Evolutionary conservation across 2,113 vertebrate genomes (phyloP), one percentile per base, ranked within the genome.

Genomic region (Mormoops blainvillei): DNA sequence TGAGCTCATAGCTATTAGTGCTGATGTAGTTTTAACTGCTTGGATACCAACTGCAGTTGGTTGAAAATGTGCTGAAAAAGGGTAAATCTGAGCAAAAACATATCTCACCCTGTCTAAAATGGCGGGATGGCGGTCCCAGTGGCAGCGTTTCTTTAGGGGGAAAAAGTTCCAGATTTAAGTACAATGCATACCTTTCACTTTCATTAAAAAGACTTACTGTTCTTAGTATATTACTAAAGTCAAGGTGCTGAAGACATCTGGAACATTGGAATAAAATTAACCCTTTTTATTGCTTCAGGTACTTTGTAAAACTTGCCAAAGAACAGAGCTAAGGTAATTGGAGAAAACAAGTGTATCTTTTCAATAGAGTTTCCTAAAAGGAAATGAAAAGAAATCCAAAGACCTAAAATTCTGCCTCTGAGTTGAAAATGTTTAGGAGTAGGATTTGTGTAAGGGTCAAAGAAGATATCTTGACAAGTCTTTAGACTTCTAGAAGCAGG

Each of bases 11-110:
- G 98, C 97, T 98, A 97, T 98, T 98, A 98, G 97, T 98, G 98
- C 98, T 98, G 98, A 98, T 98, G 98, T 98, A 98, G 98, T 98
- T 98, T 99, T 99, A 99, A 98, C 98, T 98, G 89, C 98, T 98
- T 98, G 98, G 97, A 98, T 98, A 97, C 98, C 98, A 97, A 98
- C 74, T 93, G 97, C 97, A 96, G 19, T 94, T 90, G 92, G 96
- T 96, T 93, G 97, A 95, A 98, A 98, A 98, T 95, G 97, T 97
- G 96, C 93, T 96, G 94, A 77, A 97, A 96, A 94, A 45, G 31
- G 70, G 71, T 1, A 96, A 97, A 94, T 70, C 16, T 38, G 63
- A 97, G 97, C 81, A 93, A 95, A 98, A 95, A 4, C 91, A 80
- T 98, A 58, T 94, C 96, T 97, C 89, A 56, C 45, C 58, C 67